Base-by-base conservation (phyloP, 2,888 invertebrate species). In the Noctua janthe region DNA sequence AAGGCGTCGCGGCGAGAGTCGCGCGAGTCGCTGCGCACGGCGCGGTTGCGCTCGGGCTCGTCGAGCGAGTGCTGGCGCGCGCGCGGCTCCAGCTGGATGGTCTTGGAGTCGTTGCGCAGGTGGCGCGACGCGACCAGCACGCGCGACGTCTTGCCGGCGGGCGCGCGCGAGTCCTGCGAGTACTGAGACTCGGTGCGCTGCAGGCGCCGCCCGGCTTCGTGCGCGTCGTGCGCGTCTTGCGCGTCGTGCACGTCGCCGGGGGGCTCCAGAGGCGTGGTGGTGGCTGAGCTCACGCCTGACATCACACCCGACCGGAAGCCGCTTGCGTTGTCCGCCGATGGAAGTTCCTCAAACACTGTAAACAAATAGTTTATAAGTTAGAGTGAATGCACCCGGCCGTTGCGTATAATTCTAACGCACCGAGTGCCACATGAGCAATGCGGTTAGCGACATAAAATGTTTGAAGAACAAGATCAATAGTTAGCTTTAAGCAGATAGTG, bases 331-430 rank as follows among this genome's bases (percentile, higher is more conserved):
- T 97, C 97, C 29, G 97, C 95, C 1, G 97, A 97, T 67, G 97
- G 97, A 81, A 98, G 97, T 92, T 98, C 98, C 91, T 98, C 98
- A 93, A 98, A 98, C 79, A 98, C 98, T 98, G 92, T 1, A 94
- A 71, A 67, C 17, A 64, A 23, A 62, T 49, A 11, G n/a, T 66
- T 51, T n/a, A 4, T 39, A 13, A 51, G 73, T 47, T 66, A 47
- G 13, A n/a, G 5, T 43, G 3, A 23, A 35, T 1, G 17, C 66
- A 66, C 17, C 3, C 10, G 20, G 29, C 8, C 13, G 7, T 0
- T 7, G n/a, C n/a, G n/a, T 13, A 59, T 13, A n/a, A n/a, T 59
- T 59, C 11, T 59, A 59, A 11, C n/a, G n/a, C 59, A 59, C 11
- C 13, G 59, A 29, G n/a, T 62, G n/a, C 59, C n/a, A 59, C n/a